Evolutionary conservation across 2,888 invertebrate species (phyloP).

Genomic region (Polydrusus pterygomalis): DNA sequence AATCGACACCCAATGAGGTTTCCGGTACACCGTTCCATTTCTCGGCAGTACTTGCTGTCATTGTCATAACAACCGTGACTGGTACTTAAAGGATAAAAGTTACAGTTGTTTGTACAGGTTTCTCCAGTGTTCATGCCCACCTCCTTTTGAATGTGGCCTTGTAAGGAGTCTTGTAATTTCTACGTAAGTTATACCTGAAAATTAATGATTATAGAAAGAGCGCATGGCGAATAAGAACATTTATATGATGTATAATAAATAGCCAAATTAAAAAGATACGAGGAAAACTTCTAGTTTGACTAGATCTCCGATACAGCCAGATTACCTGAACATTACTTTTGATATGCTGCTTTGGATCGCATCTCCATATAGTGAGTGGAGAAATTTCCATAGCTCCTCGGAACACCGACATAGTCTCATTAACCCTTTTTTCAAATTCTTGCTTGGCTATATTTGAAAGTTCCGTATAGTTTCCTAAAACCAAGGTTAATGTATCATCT

Average conservation of each 20-base stretch:
- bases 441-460: slow-evolving; percentile 48
- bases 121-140: slow-evolving; percentile 82
- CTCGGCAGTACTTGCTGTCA: slow-evolving; percentile 57
- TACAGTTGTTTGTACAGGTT: slow-evolving; percentile 78
- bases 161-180: slow-evolving; percentile 84
- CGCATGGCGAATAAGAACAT: no score
- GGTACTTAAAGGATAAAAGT: slow-evolving; percentile 49
- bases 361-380: slow-evolving; percentile 54
- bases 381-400: slow-evolving; percentile 51
- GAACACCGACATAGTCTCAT: slow-evolving; percentile 51
- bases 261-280: no score
- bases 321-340: slow-evolving; percentile 55
- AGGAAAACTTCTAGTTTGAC: no score
- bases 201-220: no score
- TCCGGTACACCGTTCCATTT: slow-evolving; percentile 59
- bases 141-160: slow-evolving; percentile 90
- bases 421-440: slow-evolving; percentile 54
- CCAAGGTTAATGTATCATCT: no score
- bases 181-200: slow-evolving; percentile 78
- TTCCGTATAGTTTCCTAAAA: slow-evolving; percentile 57
- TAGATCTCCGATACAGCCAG: no score
- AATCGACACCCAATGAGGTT: slow-evolving; percentile 57
- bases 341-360: slow-evolving; percentile 58
- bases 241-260: no score
- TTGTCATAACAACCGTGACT: slow-evolving; percentile 59